Conservation (phyloP, 2,888 invertebrate genomes). For the Hydropsyche betteni region DNA sequence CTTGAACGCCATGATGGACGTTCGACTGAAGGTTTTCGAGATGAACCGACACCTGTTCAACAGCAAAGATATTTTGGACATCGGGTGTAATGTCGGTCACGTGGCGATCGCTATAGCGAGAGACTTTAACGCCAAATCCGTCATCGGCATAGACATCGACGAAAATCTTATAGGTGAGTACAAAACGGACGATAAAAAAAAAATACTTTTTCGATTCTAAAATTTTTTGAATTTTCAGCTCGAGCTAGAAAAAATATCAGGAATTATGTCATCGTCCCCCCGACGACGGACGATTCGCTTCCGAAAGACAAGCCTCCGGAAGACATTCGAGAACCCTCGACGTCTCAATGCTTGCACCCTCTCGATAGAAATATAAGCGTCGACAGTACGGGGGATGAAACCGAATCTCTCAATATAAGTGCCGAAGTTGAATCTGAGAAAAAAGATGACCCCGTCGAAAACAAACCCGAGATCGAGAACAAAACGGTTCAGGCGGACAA, state of each 20-base stretch:
- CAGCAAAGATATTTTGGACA: conserved; percentile 91
- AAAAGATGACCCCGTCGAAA: neutral
- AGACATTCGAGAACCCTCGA: neutral
- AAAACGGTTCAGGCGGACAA: neutral
- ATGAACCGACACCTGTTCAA: conserved; percentile 84
- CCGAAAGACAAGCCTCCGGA: conserved; percentile 35
- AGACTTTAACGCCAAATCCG: conserved; percentile 83
- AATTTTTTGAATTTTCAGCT: conserved; percentile 55
- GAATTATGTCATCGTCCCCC: conserved; percentile 63
- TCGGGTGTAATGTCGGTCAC: conserved; percentile 98
- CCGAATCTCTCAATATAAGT: conserved; percentile 10
- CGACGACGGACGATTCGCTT: conserved; percentile 42
- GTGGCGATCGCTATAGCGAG: conserved; percentile 90
- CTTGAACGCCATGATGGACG: conserved; percentile 81
- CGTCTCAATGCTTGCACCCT: neutral
- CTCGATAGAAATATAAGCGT: conserved; percentile 25
- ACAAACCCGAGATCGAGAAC: neutral
- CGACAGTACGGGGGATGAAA: conserved; percentile 24
- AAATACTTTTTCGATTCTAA: conserved; percentile 49
- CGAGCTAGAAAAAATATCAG: conserved; percentile 62
- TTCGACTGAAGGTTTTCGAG: conserved; percentile 82
- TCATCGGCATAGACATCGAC: conserved; percentile 96
- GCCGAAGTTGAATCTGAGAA: conserved; percentile 11
- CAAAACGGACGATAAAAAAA: neutral
- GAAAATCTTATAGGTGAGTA: conserved; percentile 76